Evolutionary conservation across 1,140 invertebrate species (phyloP).

Genomic region (Yoshiicerus persimilis): DNA sequence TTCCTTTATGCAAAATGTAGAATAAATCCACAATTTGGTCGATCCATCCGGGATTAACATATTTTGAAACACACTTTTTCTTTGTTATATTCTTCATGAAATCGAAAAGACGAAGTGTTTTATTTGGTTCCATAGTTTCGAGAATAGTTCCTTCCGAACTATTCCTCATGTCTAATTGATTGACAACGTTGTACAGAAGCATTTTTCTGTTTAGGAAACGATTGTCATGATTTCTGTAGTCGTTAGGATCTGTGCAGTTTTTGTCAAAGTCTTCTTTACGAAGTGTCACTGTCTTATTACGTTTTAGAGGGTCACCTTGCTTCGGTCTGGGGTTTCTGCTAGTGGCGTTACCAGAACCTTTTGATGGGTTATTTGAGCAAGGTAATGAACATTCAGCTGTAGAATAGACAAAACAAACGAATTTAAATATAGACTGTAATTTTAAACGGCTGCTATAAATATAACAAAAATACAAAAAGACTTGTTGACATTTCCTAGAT

Average conservation of each 20-base stretch:
- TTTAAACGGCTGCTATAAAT: no score
- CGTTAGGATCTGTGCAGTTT: background rate
- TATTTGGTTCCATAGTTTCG: slow-evolving; percentile 18
- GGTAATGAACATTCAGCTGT: no score
- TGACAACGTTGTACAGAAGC: slow-evolving; percentile 32
- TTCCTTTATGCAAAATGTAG: slow-evolving; percentile 36
- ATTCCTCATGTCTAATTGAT: background rate
- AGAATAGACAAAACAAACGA: no score
- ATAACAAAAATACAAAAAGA: no score
- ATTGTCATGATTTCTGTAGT: slow-evolving; percentile 36
- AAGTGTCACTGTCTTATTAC: no score
- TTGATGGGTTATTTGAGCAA: no score
- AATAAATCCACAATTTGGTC: slow-evolving; percentile 37
- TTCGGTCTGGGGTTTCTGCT: no score
- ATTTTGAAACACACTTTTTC: slow-evolving; percentile 9
- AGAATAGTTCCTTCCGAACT: background rate
- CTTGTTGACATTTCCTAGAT: no score
- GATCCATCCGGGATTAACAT: slow-evolving; percentile 23
- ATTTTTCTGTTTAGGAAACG: slow-evolving; percentile 33
- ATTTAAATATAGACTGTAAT: no score
- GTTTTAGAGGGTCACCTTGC: no score
- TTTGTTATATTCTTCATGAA: slow-evolving; percentile 31
- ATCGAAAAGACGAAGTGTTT: slow-evolving; percentile 26
- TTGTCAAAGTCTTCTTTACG: background rate
- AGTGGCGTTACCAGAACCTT: no score